Evolutionary conservation across 2,888 invertebrate genomes (phyloP), one percentile per base, ranked within the genome.

Genomic region (Cephus spinipes): DNA sequence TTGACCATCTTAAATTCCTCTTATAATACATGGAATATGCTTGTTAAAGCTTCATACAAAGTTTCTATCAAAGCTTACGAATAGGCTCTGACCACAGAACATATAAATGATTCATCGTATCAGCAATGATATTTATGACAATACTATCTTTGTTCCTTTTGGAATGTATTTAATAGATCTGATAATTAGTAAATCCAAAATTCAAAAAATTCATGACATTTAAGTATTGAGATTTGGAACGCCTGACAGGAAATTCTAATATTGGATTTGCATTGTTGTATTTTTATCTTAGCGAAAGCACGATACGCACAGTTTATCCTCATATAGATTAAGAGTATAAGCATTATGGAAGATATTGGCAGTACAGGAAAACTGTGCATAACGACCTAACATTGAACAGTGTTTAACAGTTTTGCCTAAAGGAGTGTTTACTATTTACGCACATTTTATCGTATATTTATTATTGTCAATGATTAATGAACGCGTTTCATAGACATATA

Each of bases 21-120:
- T 32, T 55, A 75, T 79, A 75, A 40, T 69, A 73, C 74, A 80
- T 71, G 35, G 33, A 78, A 34, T 76, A 78, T 68, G 68, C 40
- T 80, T 74, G 36, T 69, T 78, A 76, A 55, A 55, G 55, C 55
- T 55, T 77, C 68, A 75, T 75, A 77, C 77, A 77, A 77, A 77
- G 71, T 77, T 68, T 68, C 12, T 40, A 74, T n/a, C 35, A 77
- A 68, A 69, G 33, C 74, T 75, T 75, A 75, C 74, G 71, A 77
- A 55, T 55, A 55, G 9, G 23, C 23, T 55, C 23, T 55, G 55
- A 55, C 55, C 23, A 55, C 55, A 55, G 55, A 23, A 55, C 23
- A 55, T 23, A 55, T 23, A 23, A 55, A 55, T 55, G 55, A 6
- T 55, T 55, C 55, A 55, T 55, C 23, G 23, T 55, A 55, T 23